Conservation (phyloP, 2,888 invertebrate species). For the Tipula unca region DNA sequence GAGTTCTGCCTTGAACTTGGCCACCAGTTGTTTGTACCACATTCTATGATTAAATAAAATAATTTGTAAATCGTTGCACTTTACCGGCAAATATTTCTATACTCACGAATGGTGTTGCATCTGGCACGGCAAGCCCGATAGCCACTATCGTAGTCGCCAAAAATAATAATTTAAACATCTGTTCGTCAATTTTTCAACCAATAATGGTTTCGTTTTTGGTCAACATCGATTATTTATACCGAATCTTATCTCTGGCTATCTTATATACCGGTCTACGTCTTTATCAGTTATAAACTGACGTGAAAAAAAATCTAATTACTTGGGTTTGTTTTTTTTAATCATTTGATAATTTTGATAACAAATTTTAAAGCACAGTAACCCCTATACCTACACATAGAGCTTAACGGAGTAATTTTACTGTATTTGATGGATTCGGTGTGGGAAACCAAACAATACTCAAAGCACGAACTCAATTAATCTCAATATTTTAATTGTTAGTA, state of each 20-base stretch:
- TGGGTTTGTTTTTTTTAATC: too few species aligned
- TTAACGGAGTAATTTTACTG: too few species aligned
- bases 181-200: neutral
- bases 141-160: neutral
- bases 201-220: neutral
- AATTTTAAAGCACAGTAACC: too few species aligned
- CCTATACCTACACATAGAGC: too few species aligned
- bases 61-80: too few species aligned
- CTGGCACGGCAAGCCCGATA: neutral
- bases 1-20: neutral
- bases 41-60: neutral
- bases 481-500: too few species aligned
- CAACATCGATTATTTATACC: neutral
- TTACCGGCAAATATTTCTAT: neutral
- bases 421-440: too few species aligned
- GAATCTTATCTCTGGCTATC: neutral
- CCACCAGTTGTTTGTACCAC: slow-evolving; percentile 15
- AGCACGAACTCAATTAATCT: too few species aligned
- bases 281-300: neutral
- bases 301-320: neutral
- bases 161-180: neutral
- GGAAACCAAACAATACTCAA: too few species aligned
- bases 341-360: too few species aligned
- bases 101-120: neutral
- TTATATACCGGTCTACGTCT: neutral